A percentile compares a stretch with the other conserved stretches of the same genome.
phyloP scores from a whole-genome alignment of 2,888 invertebrate species.

The Caenorhabditis angaria region DNA sequence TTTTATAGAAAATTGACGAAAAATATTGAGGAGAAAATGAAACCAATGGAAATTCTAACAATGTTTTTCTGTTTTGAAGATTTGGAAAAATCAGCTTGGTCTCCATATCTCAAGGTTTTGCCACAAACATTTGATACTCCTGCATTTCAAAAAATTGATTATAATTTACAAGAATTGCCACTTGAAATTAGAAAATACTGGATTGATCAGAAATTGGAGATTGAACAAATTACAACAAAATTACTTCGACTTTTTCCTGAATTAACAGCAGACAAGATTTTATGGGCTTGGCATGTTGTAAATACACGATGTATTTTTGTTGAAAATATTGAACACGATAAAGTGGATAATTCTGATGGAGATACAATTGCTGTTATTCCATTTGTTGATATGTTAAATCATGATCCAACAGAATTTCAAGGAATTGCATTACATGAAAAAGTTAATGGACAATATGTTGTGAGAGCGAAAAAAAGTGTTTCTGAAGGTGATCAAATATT shows the following conservation, averaged over 20 bases:
- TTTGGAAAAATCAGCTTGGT: constrained; percentile 48
- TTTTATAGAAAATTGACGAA: constrained; percentile 54
- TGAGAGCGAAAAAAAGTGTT: constrained; percentile 44
- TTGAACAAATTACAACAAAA: constrained; percentile 28
- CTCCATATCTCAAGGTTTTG: constrained; percentile 62
- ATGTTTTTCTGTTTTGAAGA: constrained; percentile 62
- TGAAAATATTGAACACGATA: constrained; percentile 48
- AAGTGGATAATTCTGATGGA: constrained; percentile 45
- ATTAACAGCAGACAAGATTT: constrained; percentile 28
- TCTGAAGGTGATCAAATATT: constrained; percentile 53
- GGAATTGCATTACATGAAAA: constrained; percentile 53
- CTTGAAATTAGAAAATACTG: constrained; percentile 47
- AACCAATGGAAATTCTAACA: constrained; percentile 61
- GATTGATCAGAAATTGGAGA: constrained; percentile 54
- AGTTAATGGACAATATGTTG: constrained; percentile 40
- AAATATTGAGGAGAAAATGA: constrained; percentile 36
- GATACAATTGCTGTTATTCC: constrained; percentile 70
- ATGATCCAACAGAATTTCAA: constrained; percentile 48
- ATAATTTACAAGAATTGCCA: constrained; percentile 39
- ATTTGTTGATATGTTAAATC: constrained; percentile 71
- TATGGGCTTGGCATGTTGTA: constrained; percentile 72
- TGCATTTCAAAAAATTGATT: constrained; percentile 28
- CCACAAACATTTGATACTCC: constrained; percentile 53
- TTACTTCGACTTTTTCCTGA: constrained; percentile 30
- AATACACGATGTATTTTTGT: constrained; percentile 64